Base-by-base conservation (phyloP, 2,888 invertebrate species). In the Pristionchus japonicus region DNA sequence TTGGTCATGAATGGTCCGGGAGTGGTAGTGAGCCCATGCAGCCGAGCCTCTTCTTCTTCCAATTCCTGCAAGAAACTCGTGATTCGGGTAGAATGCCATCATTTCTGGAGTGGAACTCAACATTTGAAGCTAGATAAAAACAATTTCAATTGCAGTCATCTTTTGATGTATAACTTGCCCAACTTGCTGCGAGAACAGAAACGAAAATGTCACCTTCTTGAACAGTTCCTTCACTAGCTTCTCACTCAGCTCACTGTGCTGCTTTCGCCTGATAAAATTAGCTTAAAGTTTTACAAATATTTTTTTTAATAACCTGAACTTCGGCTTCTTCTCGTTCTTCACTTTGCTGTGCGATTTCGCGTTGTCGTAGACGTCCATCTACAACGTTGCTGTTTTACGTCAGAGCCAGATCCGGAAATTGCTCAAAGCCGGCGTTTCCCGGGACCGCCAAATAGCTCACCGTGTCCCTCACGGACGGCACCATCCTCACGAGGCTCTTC, bases 361-460 rank as follows among this genome's bases (percentile, higher is more conserved):
- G 47, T 92, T 92, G 88, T 92, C 92, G 88, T 92, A 92, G 20
- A 92, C 92, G 85, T 92, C 92, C 91, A 92, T 92, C 92, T 92
- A 47, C n/a, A 91, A 34, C 67, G 20, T 34, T 67, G 20, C 34
- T 67, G 15, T 64, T 27, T 9, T 64, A 31, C 31, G 31, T 31
- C 23, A n/a, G n/a, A n/a, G n/a, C n/a, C n/a, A n/a, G n/a, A n/a
- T n/a, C n/a, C n/a, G n/a, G n/a, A n/a, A n/a, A n/a, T n/a, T n/a
- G n/a, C n/a, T n/a, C n/a, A n/a, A n/a, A n/a, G n/a, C n/a, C n/a
- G n/a, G n/a, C n/a, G n/a, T n/a, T n/a, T n/a, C n/a, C n/a, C n/a
- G n/a, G n/a, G n/a, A n/a, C n/a, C n/a, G n/a, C n/a, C n/a, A n/a
- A n/a, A n/a, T n/a, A 15, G 27, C 88, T 82, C 88, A 92, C 92